Percentiles rank a stretch among this genome's conserved stretches.
phyloP scores from a whole-genome alignment of 2,888 invertebrate species.

The Epinotia brunnichana region DNA sequence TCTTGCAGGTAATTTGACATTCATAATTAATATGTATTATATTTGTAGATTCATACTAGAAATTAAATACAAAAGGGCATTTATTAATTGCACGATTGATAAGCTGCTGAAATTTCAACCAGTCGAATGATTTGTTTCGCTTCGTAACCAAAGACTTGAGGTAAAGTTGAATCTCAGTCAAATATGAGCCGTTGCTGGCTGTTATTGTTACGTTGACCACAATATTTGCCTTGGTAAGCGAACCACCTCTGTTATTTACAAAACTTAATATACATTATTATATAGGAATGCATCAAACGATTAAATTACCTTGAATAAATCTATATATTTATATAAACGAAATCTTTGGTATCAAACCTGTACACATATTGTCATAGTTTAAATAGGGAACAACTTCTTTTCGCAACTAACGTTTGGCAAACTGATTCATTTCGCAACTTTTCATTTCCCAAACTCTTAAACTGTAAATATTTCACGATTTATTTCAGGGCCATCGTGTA shows the following conservation, averaged over 20 bases:
- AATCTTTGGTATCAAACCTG: constrained; percentile 56
- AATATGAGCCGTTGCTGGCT: neutral
- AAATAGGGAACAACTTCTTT: constrained; percentile 48
- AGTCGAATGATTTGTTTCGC: neutral
- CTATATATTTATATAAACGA: constrained; percentile 42
- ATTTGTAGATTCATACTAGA: neutral
- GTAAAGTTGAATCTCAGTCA: constrained; percentile 35
- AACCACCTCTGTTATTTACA: constrained; percentile 30
- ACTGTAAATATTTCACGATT: too few species aligned
- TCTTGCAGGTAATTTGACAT: constrained; percentile 18
- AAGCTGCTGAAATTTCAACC: constrained; percentile 2
- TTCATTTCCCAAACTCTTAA: too few species aligned
- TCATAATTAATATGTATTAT: constrained; percentile 2
- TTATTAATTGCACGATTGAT: constrained; percentile 20
- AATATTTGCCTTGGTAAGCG: constrained; percentile 26
- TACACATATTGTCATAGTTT: constrained; percentile 64
- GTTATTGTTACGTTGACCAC: constrained; percentile 21
- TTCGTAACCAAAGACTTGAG: constrained; percentile 20
- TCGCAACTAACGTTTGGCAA: too few species aligned
- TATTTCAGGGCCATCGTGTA: too few species aligned
- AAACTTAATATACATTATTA: constrained; percentile 22
- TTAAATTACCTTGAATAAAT: constrained; percentile 8
- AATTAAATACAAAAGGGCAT: constrained; percentile 2
- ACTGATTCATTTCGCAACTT: too few species aligned
- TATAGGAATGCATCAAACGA: constrained; percentile 33